Conservation (phyloP, 1,140 invertebrate species). For the Papilio xuthus region DNA sequence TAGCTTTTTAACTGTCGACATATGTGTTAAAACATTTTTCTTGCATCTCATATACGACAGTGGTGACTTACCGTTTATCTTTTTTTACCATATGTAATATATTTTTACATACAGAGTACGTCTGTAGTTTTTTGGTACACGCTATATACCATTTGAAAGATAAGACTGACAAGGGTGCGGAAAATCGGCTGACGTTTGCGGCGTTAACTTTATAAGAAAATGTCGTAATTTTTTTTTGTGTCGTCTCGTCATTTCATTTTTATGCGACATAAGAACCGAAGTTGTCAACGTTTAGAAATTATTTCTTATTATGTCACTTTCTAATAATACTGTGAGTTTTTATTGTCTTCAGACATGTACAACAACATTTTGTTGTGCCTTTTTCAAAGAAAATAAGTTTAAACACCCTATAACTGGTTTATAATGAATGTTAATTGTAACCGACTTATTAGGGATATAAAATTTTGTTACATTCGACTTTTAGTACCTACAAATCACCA, state of each 20-base stretch:
- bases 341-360: neutral
- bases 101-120: too few relatives aligned
- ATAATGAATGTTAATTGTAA: too few relatives aligned
- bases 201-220: slow-evolving; percentile 23
- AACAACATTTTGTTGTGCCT: neutral
- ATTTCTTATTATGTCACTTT: neutral
- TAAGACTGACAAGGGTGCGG: slow-evolving; percentile 21
- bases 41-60: too few relatives aligned
- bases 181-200: slow-evolving; percentile 22
- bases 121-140: neutral
- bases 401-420: too few relatives aligned
- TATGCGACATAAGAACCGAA: slow-evolving; percentile 17
- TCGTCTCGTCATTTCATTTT: slow-evolving; percentile 14
- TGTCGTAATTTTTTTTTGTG: slow-evolving; percentile 17
- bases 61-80: too few relatives aligned
- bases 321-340: neutral
- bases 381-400: neutral
- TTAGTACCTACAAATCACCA: slow-evolving; percentile 1
- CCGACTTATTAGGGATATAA: too few relatives aligned
- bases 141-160: slow-evolving; percentile 11
- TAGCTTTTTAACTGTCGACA: too few relatives aligned
- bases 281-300: neutral
- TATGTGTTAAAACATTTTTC: too few relatives aligned
- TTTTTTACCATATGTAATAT: too few relatives aligned
- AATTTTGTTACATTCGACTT: neutral